Evolutionary conservation across 2,888 invertebrate genomes (phyloP), one percentile per base, ranked within the genome.

Genomic region (Dasypolia templi): DNA sequence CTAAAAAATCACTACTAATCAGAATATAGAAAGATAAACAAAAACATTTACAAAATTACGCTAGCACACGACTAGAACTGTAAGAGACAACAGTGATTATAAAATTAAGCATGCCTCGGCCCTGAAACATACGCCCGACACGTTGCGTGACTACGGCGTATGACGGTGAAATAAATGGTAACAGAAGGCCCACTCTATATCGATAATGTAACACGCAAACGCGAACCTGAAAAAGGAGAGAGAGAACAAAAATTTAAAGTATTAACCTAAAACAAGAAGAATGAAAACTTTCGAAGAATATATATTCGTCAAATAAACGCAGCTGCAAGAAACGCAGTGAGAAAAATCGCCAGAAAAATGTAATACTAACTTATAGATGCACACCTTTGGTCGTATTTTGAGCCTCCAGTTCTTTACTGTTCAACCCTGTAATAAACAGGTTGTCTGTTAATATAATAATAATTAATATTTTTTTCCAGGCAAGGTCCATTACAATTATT

Each of bases 81-180:
- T 56, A 73, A 63, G 62, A 71, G 69, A 81, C 73, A 81, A 72
- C 75, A 74, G 73, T 71, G 76, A 86, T 86, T 86, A 85, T 68
- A 86, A 85, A 85, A 87, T 87, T 83, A 86, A 81, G 85, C 86
- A 85, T 85, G 86, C 76, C 68, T 71, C 70, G 49, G 49, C 55
- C 63, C 61, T 74, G 77, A 61, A 77, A 73, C 79, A 83, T 78
- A 85, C 83, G 81, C 81, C 81, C 80, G 80, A 83, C 74, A 78
- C 70, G 77, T 78, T 77, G 87, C 87, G 83, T 87, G 86, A 83
- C 82, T 77, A 46, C 68, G 75, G 70, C 73, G 70, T 78, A 79
- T 84, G 79, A 78, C 59, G 9, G 1, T 22, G 1, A 3, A 19
- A 26, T 19, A 46, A n/a, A n/a, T n/a, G 2, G 0, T 3, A 39